Conservation (phyloP, 35 echinoderm and acorn worm species). For the Chiridota heheva region DNA sequence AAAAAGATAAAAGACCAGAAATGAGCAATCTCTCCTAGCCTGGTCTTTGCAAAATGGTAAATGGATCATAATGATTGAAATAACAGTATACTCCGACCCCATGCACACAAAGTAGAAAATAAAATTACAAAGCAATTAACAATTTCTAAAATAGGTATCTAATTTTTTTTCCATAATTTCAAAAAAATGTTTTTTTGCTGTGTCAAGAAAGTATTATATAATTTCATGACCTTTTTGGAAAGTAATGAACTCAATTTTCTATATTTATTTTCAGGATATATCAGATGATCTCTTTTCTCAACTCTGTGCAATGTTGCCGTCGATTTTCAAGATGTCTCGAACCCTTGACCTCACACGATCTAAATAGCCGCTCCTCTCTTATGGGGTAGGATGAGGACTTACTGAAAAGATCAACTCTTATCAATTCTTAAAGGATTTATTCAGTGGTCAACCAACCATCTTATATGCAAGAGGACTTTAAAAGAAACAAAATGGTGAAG, state of each 20-base stretch:
- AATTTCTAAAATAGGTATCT: background rate
- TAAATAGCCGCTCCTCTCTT: background rate
- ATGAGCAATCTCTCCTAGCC: no score
- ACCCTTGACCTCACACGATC: conserved; percentile 74
- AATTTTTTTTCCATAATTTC: background rate
- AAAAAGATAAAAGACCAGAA: no score
- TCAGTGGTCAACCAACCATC: no score
- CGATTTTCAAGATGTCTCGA: conserved; percentile 79
- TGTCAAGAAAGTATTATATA: background rate
- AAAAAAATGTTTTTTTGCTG: background rate
- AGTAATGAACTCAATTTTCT: no score
- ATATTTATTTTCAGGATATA: conserved; percentile 73
- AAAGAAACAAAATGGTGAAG: no score
- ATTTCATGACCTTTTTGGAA: background rate
- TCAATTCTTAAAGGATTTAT: no score
- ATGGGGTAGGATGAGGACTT: no score
- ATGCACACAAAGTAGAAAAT: background rate
- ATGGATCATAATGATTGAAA: no score
- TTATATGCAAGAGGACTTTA: no score
- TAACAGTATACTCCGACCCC: background rate
- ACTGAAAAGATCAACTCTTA: no score
- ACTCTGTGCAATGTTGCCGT: conserved; percentile 76
- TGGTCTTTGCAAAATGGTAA: no score
- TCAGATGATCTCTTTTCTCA: conserved; percentile 91
- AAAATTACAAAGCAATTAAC: background rate